A percentile compares a stretch with the other conserved stretches of the same genome.
These are phyloP conservation scores for Leptothorax acervorum DNA, from an alignment of 2,888 invertebrate genomes.

Conservation along the genomic window DNA sequence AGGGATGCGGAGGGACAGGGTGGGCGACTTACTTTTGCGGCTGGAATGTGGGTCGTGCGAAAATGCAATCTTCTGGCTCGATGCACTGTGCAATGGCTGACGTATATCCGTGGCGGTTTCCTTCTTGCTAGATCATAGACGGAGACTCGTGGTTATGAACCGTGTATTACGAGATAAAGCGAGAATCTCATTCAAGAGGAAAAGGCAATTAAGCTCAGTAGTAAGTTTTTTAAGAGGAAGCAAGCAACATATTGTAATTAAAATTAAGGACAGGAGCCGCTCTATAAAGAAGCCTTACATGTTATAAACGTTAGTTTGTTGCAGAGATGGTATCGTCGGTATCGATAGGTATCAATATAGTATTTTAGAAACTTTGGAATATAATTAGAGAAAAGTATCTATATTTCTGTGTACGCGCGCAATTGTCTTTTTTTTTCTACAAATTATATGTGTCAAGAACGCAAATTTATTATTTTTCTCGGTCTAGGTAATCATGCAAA, in stretches of 20 bases:
- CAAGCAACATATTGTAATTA: neutral
- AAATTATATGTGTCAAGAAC: neutral
- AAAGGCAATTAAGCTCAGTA: conserved; percentile 10
- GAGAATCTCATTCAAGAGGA: conserved; percentile 24
- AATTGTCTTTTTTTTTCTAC: neutral
- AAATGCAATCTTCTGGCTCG: conserved; percentile 52
- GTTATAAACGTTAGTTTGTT: neutral
- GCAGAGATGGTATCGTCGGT: neutral
- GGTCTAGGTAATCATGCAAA: neutral
- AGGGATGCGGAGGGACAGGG: neutral
- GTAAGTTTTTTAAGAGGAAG: neutral
- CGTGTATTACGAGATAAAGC: conserved; percentile 23
- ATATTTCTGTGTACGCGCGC: neutral
- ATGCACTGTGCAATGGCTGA: conserved; percentile 47
- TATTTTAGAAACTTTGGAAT: neutral
- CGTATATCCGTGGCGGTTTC: conserved; percentile 42
- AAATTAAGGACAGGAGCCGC: neutral
- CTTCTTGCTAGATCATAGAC: conserved; percentile 19
- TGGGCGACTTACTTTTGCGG: conserved; percentile 42
- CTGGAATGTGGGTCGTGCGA: conserved; percentile 49
- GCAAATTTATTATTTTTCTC: neutral
- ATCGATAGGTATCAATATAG: neutral
- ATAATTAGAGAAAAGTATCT: neutral
- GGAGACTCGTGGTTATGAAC: conserved; percentile 23
- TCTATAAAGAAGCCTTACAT: neutral